phyloP scores from a whole-genome alignment of 1,140 invertebrate species.

The Trinorchestia longiramus region DNA sequence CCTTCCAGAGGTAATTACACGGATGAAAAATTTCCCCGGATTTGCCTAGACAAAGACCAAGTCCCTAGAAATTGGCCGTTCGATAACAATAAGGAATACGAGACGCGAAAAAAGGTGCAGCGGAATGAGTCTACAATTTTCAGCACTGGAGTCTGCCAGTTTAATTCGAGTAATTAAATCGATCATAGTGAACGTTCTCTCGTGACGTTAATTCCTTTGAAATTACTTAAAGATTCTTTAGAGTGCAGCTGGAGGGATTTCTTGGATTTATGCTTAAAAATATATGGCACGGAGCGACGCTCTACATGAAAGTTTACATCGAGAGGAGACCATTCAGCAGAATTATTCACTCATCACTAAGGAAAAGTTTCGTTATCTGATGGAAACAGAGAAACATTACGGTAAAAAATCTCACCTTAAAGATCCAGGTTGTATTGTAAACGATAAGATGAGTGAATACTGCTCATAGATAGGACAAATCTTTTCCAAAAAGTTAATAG shows the following conservation, averaged over 20 bases:
- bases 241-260: constrained; percentile 14
- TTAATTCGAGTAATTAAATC: constrained; percentile 54
- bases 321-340: background rate
- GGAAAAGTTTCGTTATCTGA: background rate
- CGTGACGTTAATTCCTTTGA: constrained; percentile 47
- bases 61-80: constrained; percentile 53
- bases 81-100: constrained; percentile 55
- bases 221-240: constrained; percentile 49
- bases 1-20: constrained; percentile 55
- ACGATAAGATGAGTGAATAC: background rate
- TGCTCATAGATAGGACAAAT: background rate
- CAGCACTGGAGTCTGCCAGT: constrained; percentile 41
- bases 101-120: constrained; percentile 44
- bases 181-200: constrained; percentile 44
- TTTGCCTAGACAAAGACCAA: constrained; percentile 55
- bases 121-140: constrained; percentile 50
- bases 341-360: background rate
- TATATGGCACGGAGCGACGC: constrained; percentile 10
- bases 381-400: background rate
- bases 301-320: background rate
- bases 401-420: background rate
- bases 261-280: background rate
- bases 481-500: background rate
- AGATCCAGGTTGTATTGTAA: background rate
- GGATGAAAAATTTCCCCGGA: constrained; percentile 54